Evolutionary conservation across 2,888 invertebrate genomes (phyloP), one percentile per base, ranked within the genome.

Genomic region (Athalia cordata): DNA sequence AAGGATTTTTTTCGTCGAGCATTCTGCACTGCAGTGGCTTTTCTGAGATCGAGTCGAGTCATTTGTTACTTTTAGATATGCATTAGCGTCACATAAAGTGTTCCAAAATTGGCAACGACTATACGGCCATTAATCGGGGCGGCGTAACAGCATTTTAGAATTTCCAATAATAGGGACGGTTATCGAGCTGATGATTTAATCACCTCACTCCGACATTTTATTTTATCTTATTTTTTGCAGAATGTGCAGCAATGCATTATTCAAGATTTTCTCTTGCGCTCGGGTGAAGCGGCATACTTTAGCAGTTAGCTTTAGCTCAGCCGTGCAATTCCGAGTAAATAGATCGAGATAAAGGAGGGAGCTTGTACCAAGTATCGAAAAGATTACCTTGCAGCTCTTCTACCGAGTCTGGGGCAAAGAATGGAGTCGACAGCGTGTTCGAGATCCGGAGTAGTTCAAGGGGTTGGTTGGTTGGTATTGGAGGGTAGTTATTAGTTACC

Each of bases 331-430:
- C 55, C 55, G 9, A 52, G 59, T 72, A 72, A 72, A 72, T 72
- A 72, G 57, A 72, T 72, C 59, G 72, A 59, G 72, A 72, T 72
- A 72, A 72, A 72, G 57, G 29, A 29, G 13, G 59, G 57, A 45
- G 59, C 13, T 29, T 72, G 68, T 13, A 50, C 11, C 47, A 47
- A 52, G 45, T 72, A 72, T 68, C 68, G 68, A 55, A 13, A 13
- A 72, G 72, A 72, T 72, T 72, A 59, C 57, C 72, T 57, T 45
- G 15, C 52, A 9, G 43, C 6, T 9, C 45, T 47, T 45, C 47
- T 62, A 11, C 62, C 4, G 59, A 55, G 68, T 52, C 52, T 15
- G 3, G 43, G 68, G 29, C 29, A 29, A 68, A 68, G 68, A 68
- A 68, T 68, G 68, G 68, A 68, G 55, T 68, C 68, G 68, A 68